phyloP scores from a whole-genome alignment of 2,113 vertebrate species.

The Microtus richardsoni region DNA sequence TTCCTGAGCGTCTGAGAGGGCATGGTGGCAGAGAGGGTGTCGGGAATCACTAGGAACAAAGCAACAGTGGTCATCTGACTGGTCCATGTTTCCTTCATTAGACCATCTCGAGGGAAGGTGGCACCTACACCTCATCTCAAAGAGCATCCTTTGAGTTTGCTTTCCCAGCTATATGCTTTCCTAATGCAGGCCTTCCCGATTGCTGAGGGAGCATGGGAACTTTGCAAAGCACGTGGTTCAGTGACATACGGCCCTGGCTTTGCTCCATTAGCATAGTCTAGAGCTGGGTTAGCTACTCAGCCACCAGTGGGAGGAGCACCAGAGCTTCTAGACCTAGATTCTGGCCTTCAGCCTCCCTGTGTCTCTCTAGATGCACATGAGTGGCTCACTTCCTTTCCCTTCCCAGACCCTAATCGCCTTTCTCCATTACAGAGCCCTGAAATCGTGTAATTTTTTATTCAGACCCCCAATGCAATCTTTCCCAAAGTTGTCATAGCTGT shows the following conservation, averaged over 20 bases:
- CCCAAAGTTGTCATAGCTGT: background rate
- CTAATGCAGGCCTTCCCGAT: background rate
- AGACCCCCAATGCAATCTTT: background rate
- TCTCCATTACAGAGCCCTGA: conserved; percentile 25
- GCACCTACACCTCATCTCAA: background rate
- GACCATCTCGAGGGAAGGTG: background rate
- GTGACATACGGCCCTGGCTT: background rate
- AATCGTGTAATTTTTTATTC: background rate
- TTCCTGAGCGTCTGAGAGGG: conserved; percentile 68
- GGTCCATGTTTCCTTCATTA: background rate
- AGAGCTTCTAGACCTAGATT: conserved; percentile 25
- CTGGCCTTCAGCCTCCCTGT: conserved; percentile 4
- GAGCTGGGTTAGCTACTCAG: conserved; percentile 40
- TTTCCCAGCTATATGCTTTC: background rate
- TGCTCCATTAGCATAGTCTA: background rate
- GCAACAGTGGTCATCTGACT: background rate
- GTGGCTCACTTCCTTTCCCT: background rate
- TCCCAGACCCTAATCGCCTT: background rate
- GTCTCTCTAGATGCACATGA: background rate
- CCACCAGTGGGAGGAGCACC: background rate
- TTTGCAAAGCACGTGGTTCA: background rate
- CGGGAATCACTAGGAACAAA: conserved; percentile 89
- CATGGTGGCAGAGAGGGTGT: conserved; percentile 89
- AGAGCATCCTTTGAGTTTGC: background rate
- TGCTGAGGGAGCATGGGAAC: background rate